Base-by-base conservation (phyloP, 2,797 vertebrate genomes). In the Centroberyx gerrardi region DNA sequence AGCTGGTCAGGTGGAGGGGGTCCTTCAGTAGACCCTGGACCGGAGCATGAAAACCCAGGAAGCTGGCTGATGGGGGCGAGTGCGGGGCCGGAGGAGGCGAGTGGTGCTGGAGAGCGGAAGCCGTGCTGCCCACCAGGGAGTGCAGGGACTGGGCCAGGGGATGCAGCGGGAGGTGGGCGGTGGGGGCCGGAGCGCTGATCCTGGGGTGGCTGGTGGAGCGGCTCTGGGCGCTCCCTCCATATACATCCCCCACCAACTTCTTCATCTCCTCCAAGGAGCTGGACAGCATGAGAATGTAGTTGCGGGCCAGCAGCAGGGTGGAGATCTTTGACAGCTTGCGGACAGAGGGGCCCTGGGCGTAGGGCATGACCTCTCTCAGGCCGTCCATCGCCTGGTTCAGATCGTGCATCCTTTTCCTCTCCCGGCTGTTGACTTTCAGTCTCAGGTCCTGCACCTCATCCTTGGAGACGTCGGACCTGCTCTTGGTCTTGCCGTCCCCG, bases 331-430 rank as follows among this genome's bases (percentile, higher is more conserved):
- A 96, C 18, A 96, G 93, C 84, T 97, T 96, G 51, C 96, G 94
- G 14, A 96, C 96, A 0, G 96, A 95, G 0, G 96, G 95, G 5
- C 96, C 96, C 1, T 96, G 95, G 22, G 95, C 95, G 1, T 96
- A 96, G 1, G 96, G 96, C 96, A 97, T 96, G 60, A 97, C 96
- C 80, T 96, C 96, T 28, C 96, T 85, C 72, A 96, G 94, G 33
- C 95, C 95, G 10, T 96, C 96, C 96, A 97, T 96, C 0, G 96
- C 96, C 90, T 94, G 92, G 89, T 97, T 96, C 76, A 96, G 90
- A 70, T 96, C 96, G 0, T 96, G 96, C 96, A 96, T 97, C 72
- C 96, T 93, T 71, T 95, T 96, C 83, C 96, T 93, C 86, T 97
- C 96, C 0, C 96, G 94, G 31, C 95, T 95, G 91, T 97, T 97